These are phyloP conservation scores for Dermatophagoides farinae DNA, from an alignment of 1,140 invertebrate species.

Conservation along the genomic window DNA sequence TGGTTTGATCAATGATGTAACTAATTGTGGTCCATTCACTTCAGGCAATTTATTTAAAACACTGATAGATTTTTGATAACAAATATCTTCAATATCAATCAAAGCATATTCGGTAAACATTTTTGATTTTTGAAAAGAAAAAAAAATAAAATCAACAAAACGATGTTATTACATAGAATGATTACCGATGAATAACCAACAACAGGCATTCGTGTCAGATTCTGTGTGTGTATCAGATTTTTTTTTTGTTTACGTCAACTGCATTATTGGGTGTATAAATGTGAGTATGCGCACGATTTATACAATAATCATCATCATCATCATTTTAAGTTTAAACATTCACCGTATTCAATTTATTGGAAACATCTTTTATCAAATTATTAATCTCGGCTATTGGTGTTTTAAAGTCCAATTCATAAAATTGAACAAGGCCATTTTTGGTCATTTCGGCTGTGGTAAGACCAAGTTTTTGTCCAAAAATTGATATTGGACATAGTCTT, in stretches of 20 bases:
- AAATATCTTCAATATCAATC: slow-evolving; percentile 26
- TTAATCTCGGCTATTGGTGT: not conserved
- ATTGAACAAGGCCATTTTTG: not conserved
- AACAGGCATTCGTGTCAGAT: too few relatives aligned
- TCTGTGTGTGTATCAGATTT: too few relatives aligned
- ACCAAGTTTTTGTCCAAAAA: not conserved
- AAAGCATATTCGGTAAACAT: slow-evolving; percentile 30
- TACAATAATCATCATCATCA: too few relatives aligned
- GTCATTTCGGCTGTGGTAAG: not conserved
- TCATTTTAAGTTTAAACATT: too few relatives aligned
- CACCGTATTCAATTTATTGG: not conserved
- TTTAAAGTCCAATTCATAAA: not conserved
- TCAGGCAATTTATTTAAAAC: slow-evolving; percentile 67
- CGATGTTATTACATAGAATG: too few relatives aligned
- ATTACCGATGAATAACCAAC: too few relatives aligned
- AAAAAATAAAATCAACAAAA: not conserved
- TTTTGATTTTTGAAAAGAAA: not conserved
- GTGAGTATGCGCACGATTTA: not conserved
- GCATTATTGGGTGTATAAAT: not conserved
- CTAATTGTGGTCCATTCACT: slow-evolving; percentile 53
- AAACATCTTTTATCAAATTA: not conserved
- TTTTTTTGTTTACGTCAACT: not conserved
- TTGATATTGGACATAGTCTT: not conserved
- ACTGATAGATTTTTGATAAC: slow-evolving; percentile 41
- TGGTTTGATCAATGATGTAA: slow-evolving; percentile 56